These are phyloP conservation scores for Tenthredo livida DNA, from an alignment of 2,888 invertebrate species.

Conservation along the genomic window DNA sequence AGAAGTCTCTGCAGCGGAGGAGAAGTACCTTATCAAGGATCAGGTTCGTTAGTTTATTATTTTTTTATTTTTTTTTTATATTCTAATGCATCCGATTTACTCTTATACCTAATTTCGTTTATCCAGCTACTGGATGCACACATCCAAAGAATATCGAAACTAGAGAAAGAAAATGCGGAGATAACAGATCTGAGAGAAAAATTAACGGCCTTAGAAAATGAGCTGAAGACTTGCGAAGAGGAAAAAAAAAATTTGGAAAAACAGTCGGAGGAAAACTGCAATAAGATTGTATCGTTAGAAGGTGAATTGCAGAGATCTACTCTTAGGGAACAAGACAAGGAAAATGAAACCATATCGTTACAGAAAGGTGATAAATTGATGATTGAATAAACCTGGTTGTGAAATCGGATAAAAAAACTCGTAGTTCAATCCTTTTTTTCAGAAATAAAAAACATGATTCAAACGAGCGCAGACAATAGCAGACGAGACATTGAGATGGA, in stretches of 20 bases:
- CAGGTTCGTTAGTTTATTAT: constrained; percentile 18
- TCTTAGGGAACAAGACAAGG: constrained; percentile 67
- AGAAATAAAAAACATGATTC: constrained; percentile 68
- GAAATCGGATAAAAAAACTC: not conserved
- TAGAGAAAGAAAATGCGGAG: constrained; percentile 57
- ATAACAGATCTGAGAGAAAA: constrained; percentile 51
- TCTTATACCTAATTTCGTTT: not conserved
- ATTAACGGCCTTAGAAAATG: constrained; percentile 57
- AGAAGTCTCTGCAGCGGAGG: constrained; percentile 44
- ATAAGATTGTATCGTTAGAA: constrained; percentile 55
- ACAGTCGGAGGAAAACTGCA: constrained; percentile 49
- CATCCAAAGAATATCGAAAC: constrained; percentile 56
- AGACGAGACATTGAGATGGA: constrained; percentile 63
- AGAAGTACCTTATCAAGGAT: constrained; percentile 33
- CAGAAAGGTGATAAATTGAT: constrained; percentile 65
- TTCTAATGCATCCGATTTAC: not conserved
- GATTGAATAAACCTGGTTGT: not conserved
- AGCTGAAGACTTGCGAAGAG: constrained; percentile 58
- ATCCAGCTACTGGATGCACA: constrained; percentile 59
- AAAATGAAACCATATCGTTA: constrained; percentile 68
- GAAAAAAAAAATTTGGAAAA: constrained; percentile 56
- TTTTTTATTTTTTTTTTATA: not conserved
- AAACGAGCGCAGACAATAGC: constrained; percentile 47
- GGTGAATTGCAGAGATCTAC: constrained; percentile 57
- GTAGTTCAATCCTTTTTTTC: not conserved